Percentiles rank a stretch among this genome's conserved stretches.
These are phyloP conservation scores for Natator depressus DNA, from an alignment of 2,113 vertebrate genomes.

Conservation along the genomic window DNA sequence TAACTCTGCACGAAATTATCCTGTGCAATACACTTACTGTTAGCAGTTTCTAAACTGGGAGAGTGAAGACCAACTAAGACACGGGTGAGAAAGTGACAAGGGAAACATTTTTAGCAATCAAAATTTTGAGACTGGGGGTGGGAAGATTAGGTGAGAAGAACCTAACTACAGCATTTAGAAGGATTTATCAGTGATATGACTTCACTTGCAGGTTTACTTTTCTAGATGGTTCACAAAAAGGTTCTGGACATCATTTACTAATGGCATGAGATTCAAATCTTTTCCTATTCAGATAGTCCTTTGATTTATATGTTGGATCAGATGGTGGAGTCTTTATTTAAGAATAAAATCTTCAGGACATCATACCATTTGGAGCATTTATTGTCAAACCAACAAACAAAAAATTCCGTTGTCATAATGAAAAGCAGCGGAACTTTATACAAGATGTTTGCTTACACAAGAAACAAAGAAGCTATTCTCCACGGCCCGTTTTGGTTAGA, in stretches of 20 bases:
- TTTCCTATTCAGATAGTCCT: background rate
- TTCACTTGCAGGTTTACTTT: background rate
- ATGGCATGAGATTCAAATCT: background rate
- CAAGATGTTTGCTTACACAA: background rate
- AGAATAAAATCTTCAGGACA: background rate
- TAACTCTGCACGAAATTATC: background rate
- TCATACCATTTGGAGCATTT: background rate
- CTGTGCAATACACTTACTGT: background rate
- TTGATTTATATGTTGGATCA: background rate
- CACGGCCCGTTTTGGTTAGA: background rate
- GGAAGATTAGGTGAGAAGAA: background rate
- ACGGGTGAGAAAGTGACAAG: accelerated
- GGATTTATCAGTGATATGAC: background rate
- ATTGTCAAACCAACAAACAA: background rate
- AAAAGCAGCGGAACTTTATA: background rate
- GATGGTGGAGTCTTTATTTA: background rate
- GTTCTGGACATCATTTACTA: background rate
- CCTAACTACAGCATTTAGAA: background rate
- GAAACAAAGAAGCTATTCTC: background rate
- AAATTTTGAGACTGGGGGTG: background rate
- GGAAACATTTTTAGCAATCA: background rate
- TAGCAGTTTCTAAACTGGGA: background rate
- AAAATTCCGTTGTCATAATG: background rate
- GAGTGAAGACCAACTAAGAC: background rate
- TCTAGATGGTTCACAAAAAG: background rate